Base-by-base conservation (phyloP, 2,888 invertebrate species). In the Parasteatoda lunata region DNA sequence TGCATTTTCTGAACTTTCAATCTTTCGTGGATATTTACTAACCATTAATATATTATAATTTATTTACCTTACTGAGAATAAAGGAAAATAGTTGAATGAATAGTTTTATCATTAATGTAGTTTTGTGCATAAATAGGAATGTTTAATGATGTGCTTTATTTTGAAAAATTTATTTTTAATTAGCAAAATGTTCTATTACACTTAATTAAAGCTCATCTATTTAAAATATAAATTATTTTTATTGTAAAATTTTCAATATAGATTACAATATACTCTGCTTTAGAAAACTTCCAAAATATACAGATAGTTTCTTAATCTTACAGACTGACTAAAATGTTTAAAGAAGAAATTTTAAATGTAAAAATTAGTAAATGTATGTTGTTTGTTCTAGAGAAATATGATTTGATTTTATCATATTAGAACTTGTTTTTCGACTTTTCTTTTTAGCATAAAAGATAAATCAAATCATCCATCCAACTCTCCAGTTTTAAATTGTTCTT, bases 371-470 rank as follows among this genome's bases (percentile, higher is more conserved):
- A 59, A 59, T 13, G 13, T 11, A 11, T 13, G 13, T 11, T 59
- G 59, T 59, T 11, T 59, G 59, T 59, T 9, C 13, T 59, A 59
- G 13, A 59, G 13, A 13, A 13, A 13, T 11, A 3, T 9, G 8
- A 68, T 4, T 15, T 68, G 30, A 3, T 68, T n/a, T 15, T n/a
- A 15, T 15, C 3, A n/a, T 9, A 68, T 68, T 9, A 5, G 8
- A 30, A 3, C 8, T 70, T 48, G 5, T 6, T 4, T 54, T n/a
- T 49, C 48, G 9, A 54, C 65, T 11, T 51, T 4, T 70, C 9
- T 13, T 45, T 72, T 51, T 15, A 80, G 80, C 15, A 45, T 80
- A 30, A 80, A 66, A 66, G 80, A 80, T 52, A n/a, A 15, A 59
- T 48, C 49, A 9, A 77, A 52, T 65, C 48, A 65, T 65, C n/a